These are phyloP conservation scores for Synaphobranchus kaupii DNA, from an alignment of 2,797 vertebrate genomes.

Conservation along the genomic window DNA sequence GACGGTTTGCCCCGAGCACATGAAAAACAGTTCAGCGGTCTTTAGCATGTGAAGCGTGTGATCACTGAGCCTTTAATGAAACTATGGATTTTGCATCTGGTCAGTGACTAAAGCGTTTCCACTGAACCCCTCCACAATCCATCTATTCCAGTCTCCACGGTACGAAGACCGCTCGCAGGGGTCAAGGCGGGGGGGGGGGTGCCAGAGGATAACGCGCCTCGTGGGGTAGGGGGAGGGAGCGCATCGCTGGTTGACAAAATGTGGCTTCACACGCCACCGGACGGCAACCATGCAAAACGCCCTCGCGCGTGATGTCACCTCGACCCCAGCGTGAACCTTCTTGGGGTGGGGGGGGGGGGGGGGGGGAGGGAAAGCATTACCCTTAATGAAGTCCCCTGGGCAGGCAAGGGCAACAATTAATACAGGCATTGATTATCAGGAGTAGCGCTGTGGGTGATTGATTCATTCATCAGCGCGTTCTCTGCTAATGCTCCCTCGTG, in stretches of 20 bases:
- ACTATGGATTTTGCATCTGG: slow-evolving; percentile 72
- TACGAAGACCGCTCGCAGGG: background rate
- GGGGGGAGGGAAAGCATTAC: too few relatives aligned
- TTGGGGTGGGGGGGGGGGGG: background rate
- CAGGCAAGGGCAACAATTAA: slow-evolving; percentile 21
- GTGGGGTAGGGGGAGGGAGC: too few relatives aligned
- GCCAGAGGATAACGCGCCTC: background rate
- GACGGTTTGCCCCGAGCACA: slow-evolving; percentile 66
- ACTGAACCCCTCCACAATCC: slow-evolving; percentile 24
- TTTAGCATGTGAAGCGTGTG: slow-evolving; percentile 48
- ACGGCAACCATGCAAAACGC: slow-evolving; percentile 9
- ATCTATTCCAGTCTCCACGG: background rate
- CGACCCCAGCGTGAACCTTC: background rate
- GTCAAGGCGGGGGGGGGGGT: background rate
- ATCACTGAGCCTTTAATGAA: slow-evolving; percentile 72
- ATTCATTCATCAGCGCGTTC: slow-evolving; percentile 23
- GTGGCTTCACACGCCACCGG: background rate
- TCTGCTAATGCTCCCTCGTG: background rate
- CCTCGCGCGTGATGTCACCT: slow-evolving; percentile 18
- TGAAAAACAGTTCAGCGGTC: slow-evolving; percentile 65
- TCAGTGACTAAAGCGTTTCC: slow-evolving; percentile 65
- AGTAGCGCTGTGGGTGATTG: slow-evolving; percentile 9
- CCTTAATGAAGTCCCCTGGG: slow-evolving; percentile 21
- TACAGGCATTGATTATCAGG: slow-evolving; percentile 26
- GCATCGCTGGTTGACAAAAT: slow-evolving; percentile 24